A percentile compares a stretch with the other conserved stretches of the same genome.
These are phyloP conservation scores for Hippolais icterina DNA, from an alignment of 2,113 vertebrate genomes.

Conservation along the genomic window DNA sequence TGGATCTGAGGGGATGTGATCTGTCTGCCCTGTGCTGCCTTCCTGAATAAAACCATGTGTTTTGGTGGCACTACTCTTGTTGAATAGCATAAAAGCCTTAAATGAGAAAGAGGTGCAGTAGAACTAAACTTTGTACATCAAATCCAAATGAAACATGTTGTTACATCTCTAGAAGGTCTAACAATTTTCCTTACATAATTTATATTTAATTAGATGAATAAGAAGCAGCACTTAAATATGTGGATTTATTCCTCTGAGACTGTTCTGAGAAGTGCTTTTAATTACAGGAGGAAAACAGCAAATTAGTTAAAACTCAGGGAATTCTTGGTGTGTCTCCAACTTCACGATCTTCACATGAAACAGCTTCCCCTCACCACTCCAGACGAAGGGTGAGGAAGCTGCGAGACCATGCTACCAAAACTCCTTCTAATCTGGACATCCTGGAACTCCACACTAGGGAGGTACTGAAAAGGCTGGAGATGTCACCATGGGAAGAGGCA, in stretches of 20 bases:
- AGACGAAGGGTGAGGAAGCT: conserved; percentile 85
- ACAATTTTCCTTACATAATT: not conserved
- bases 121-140: not conserved
- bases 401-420: conserved; percentile 84
- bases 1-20: not conserved
- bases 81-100: not conserved
- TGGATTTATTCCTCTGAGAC: conserved; percentile 8
- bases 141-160: not conserved
- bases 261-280: conserved; percentile 41
- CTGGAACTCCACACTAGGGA: conserved; percentile 93
- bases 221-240: not conserved
- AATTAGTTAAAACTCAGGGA: conserved; percentile 93
- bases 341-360: conserved; percentile 85
- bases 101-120: not conserved
- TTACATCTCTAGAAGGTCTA: not conserved
- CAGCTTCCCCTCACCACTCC: conserved; percentile 80
- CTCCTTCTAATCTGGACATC: conserved; percentile 92
- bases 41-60: not conserved
- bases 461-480: conserved; percentile 92
- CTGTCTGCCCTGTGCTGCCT: not conserved
- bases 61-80: not conserved
- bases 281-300: conserved; percentile 88
- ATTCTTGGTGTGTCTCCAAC: conserved; percentile 79
- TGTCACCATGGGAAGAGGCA: conserved; percentile 89
- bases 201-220: not conserved